Base-by-base conservation (phyloP, 2,888 invertebrate genomes). In the Hartigia nigra region DNA sequence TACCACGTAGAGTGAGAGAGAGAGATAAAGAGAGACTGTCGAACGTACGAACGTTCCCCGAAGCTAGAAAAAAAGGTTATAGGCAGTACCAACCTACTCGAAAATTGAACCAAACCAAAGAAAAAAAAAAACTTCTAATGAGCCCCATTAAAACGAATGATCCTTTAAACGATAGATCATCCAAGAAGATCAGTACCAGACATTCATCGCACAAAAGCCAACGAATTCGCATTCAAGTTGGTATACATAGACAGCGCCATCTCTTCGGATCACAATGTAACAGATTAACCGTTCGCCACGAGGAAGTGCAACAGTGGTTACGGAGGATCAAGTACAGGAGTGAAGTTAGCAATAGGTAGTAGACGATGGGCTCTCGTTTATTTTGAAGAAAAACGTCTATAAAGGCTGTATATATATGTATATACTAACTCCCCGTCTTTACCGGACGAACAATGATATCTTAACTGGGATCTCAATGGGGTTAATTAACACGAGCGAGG, bases 401-500 rank as follows among this genome's bases (percentile, higher is more conserved):
- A 23, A 0, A 55, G 39, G 5, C 1, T 14, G 2, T 5, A 34
- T 23, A 4, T 55, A 23, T 55, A 14, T 14, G 4, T 37, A 12
- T 39, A 5, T 4, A 39, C 23, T 23, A 55, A 55, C 39, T 55
- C 23, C 39, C 23, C 39, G 39, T 55, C 39, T 55, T 55, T 55
- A 55, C 9, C 39, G 23, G 39, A 69, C 37, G 76, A 82, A 83
- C 83, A 83, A 83, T 90, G 88, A 87, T 90, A 89, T 90, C 89
- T 87, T 82, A 84, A 85, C 81, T 83, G 86, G 83, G 84, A 89
- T 90, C 89, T 90, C 86, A 86, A 87, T 84, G 83, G 87, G 88
- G 88, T 89, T 89, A 90, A 90, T 90, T 90, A 90, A 89, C 88
- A 87, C 89, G 85, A 82, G 83, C 79, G 81, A 79, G 83, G 76